phyloP scores from a whole-genome alignment of 2,888 invertebrate genomes.

The Abscondita cerata region DNA sequence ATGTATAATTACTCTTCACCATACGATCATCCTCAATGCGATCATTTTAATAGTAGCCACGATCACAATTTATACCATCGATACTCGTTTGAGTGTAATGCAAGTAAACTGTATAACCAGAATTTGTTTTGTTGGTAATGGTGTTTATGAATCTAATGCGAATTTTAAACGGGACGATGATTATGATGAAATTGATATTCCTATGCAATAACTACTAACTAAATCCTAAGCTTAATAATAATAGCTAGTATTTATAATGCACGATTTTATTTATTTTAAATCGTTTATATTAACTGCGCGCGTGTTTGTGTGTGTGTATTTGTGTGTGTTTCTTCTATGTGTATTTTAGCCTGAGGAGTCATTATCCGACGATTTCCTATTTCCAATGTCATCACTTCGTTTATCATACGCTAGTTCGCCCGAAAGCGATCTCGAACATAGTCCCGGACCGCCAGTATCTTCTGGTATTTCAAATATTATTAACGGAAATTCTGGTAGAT shows the following conservation, averaged over 20 bases:
- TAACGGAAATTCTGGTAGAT: conserved; percentile 59
- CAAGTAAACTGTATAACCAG: conserved; percentile 52
- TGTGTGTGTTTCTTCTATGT: conserved; percentile 33
- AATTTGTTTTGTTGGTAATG: conserved; percentile 27
- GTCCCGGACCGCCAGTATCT: conserved; percentile 70
- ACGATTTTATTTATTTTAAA: too few relatives aligned
- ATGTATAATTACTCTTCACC: conserved; percentile 57
- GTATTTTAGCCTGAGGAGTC: conserved; percentile 89
- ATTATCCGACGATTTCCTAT: conserved; percentile 97
- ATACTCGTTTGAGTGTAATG: conserved; percentile 52
- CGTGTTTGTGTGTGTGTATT: too few relatives aligned
- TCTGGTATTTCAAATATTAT: conserved; percentile 65
- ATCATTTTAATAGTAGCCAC: conserved; percentile 30
- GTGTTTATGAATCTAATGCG: not conserved
- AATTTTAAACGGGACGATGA: conserved; percentile 5
- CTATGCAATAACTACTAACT: not conserved
- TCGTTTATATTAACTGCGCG: too few relatives aligned
- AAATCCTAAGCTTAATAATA: not conserved
- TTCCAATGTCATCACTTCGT: conserved; percentile 96
- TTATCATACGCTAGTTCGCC: conserved; percentile 96
- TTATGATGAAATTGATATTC: conserved; percentile 7
- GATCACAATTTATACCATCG: conserved; percentile 48
- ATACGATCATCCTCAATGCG: conserved; percentile 54
- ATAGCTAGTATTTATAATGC: too few relatives aligned
- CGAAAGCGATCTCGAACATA: conserved; percentile 93